phyloP scores from a whole-genome alignment of 2,113 vertebrate species.

The Notothenia rossii region DNA sequence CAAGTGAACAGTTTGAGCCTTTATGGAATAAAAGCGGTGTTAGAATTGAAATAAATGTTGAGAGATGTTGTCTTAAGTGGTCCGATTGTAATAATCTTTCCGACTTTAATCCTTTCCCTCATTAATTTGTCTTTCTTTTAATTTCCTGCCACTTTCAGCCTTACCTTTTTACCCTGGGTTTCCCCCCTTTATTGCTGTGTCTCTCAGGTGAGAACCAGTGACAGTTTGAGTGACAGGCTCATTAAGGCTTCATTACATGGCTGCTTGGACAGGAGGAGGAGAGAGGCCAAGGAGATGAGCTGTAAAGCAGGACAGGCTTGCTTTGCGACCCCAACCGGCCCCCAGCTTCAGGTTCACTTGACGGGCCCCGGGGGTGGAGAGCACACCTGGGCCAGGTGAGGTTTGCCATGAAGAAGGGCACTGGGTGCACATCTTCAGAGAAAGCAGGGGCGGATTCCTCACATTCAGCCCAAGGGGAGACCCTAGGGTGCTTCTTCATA shows the following conservation, averaged over 20 bases:
- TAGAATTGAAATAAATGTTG: background rate
- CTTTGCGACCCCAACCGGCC: conserved; percentile 28
- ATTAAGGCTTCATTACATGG: conserved; percentile 79
- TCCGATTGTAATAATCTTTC: no score
- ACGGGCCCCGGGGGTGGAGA: conserved; percentile 9
- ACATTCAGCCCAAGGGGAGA: conserved; percentile 65
- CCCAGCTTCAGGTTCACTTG: conserved; percentile 16
- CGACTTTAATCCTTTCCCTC: background rate
- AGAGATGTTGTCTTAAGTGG: no score
- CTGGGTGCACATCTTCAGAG: conserved; percentile 43
- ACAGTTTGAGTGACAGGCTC: conserved; percentile 74
- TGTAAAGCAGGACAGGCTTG: conserved; percentile 42
- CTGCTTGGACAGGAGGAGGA: conserved; percentile 64
- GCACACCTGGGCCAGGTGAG: conserved; percentile 71
- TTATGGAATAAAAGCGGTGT: background rate
- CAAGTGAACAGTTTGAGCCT: background rate
- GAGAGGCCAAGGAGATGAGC: conserved; percentile 45
- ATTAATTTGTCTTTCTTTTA: background rate
- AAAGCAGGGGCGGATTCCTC: conserved; percentile 65
- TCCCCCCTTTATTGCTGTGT: background rate
- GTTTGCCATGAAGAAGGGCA: conserved; percentile 25
- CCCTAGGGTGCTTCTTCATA: background rate
- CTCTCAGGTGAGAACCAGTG: conserved; percentile 42
- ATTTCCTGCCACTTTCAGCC: conserved; percentile 1
- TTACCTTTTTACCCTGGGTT: background rate